These are phyloP conservation scores for Astropecten irregularis DNA, from an alignment of 53 echinoderm and acorn worm genomes.

Conservation along the genomic window DNA sequence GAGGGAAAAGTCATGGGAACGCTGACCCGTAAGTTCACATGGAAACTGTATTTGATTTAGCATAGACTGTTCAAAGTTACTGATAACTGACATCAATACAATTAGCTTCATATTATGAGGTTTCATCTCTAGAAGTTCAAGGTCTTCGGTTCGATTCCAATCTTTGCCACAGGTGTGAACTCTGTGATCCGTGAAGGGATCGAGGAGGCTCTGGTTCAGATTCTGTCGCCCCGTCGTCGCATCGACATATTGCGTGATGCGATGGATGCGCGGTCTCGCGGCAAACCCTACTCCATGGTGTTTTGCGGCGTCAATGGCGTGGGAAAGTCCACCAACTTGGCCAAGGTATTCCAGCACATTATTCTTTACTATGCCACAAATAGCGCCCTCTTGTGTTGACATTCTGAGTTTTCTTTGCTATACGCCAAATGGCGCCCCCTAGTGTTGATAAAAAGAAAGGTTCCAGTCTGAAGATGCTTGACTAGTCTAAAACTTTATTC, in stretches of 20 bases:
- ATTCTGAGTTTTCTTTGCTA: background rate
- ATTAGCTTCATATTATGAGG: too few relatives aligned
- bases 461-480: too few relatives aligned
- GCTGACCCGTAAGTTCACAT: slow-evolving; percentile 89
- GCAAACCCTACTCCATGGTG: slow-evolving; percentile 86
- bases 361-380: too few relatives aligned
- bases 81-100: too few relatives aligned
- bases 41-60: too few relatives aligned
- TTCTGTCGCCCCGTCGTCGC: slow-evolving; percentile 90
- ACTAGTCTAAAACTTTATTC: too few relatives aligned
- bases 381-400: too few relatives aligned
- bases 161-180: slow-evolving; percentile 70
- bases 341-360: slow-evolving; percentile 72
- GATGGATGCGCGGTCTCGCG: slow-evolving; percentile 73
- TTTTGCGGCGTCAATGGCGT: slow-evolving; percentile 99
- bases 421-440: too few relatives aligned
- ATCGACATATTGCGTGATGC: slow-evolving; percentile 97
- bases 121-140: too few relatives aligned
- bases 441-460: too few relatives aligned
- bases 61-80: too few relatives aligned
- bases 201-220: slow-evolving; percentile 92
- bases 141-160: too few relatives aligned
- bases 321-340: slow-evolving; percentile 97
- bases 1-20: slow-evolving; percentile 99
- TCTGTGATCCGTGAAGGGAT: slow-evolving; percentile 89